phyloP scores from a whole-genome alignment of 2,113 vertebrate species.

The Rousettus leschenaultii region DNA sequence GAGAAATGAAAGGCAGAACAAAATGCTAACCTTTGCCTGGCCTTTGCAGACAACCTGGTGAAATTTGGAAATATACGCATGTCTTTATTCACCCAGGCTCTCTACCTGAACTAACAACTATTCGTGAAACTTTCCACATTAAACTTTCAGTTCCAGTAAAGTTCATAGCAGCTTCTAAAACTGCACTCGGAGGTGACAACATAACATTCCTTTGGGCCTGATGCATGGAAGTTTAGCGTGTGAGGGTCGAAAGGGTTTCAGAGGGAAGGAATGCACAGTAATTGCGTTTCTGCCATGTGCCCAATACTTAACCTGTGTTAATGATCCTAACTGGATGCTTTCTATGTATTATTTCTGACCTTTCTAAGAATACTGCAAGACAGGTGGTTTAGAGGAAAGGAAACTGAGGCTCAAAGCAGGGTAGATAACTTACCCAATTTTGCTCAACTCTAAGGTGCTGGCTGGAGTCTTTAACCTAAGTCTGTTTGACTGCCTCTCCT shows the following conservation, averaged over 20 bases:
- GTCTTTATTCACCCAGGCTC: constrained; percentile 44
- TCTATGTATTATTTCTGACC: not conserved
- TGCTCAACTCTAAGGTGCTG: not conserved
- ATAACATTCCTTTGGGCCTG: constrained; percentile 57
- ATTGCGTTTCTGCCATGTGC: not conserved
- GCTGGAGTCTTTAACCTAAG: not conserved
- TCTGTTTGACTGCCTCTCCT: no score
- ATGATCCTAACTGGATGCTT: not conserved
- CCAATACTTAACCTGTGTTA: fast-evolving
- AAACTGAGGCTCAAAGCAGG: not conserved
- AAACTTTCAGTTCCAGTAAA: constrained; percentile 67
- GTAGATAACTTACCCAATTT: not conserved
- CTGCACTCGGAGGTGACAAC: constrained; percentile 49
- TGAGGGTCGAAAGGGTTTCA: not conserved
- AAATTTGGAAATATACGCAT: constrained; percentile 58
- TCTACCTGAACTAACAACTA: constrained; percentile 68
- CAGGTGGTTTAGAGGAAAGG: not conserved
- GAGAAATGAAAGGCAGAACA: not conserved
- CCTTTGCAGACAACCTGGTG: constrained; percentile 39
- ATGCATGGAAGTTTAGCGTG: not conserved
- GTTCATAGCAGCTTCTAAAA: constrained; percentile 59
- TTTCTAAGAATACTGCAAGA: not conserved
- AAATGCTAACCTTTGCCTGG: constrained; percentile 37
- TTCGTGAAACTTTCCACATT: constrained; percentile 70
- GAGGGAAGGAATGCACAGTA: not conserved